A percentile compares a stretch with the other conserved stretches of the same genome.
Evolutionary conservation across 2,113 vertebrate genomes (phyloP).

Genomic region (Oplegnathus fasciatus): DNA sequence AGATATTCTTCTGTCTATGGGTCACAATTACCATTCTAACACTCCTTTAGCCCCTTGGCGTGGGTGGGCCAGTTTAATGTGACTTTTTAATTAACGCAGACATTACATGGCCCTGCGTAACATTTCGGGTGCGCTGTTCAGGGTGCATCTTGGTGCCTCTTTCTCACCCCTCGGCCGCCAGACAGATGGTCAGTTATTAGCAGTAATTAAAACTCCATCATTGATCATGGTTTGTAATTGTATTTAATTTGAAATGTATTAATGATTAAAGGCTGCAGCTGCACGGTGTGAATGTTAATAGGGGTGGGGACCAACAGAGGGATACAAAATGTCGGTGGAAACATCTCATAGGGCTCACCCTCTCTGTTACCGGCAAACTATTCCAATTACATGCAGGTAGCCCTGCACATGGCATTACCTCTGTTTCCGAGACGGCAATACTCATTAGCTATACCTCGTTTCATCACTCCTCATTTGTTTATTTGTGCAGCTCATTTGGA

Average conservation of each 20-base stretch:
- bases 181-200: constrained; percentile 91
- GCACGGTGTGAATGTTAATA: constrained; percentile 75
- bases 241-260: constrained; percentile 84
- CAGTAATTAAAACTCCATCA: constrained; percentile 88
- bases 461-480: constrained; percentile 67
- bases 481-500: constrained; percentile 71
- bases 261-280: constrained; percentile 83
- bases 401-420: constrained; percentile 28
- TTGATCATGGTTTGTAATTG: constrained; percentile 86
- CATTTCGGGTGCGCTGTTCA: constrained; percentile 77
- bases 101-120: constrained; percentile 69
- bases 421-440: constrained; percentile 19
- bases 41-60: constrained; percentile 18
- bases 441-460: constrained; percentile 56
- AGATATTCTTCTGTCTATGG: constrained; percentile 15
- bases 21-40: constrained; percentile 41
- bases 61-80: constrained; percentile 60
- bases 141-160: constrained; percentile 64
- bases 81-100: constrained; percentile 67
- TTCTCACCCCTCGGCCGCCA: constrained; percentile 78
- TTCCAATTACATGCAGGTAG: constrained; percentile 60
- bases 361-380: constrained; percentile 43
- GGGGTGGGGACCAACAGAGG: constrained; percentile 56
- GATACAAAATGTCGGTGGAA: constrained; percentile 54
- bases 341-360: constrained; percentile 61